A percentile compares a stretch with the other conserved stretches of the same genome.
Evolutionary conservation across 1,140 invertebrate species (phyloP).

Genomic region (Ceratosolen fusciceps): DNA sequence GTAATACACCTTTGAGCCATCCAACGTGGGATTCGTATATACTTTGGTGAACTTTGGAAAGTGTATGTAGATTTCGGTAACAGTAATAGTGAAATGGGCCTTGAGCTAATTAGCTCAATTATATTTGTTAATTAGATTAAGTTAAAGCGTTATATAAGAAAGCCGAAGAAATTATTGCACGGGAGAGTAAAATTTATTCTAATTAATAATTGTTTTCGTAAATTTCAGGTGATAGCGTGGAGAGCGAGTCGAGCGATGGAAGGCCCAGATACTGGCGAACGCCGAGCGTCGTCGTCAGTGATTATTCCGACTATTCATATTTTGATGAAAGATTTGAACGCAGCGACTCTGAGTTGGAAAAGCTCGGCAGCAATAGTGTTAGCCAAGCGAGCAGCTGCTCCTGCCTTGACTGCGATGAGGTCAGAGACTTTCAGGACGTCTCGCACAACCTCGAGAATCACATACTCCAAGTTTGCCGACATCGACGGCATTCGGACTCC

Average conservation of each 20-base stretch:
- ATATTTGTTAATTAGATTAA: too few relatives aligned
- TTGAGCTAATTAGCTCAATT: too few relatives aligned
- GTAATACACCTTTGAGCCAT: too few relatives aligned
- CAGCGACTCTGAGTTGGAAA: constrained; percentile 63
- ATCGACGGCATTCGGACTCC: constrained; percentile 65
- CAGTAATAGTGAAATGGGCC: too few relatives aligned
- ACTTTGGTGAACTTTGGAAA: too few relatives aligned
- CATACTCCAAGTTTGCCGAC: constrained; percentile 58
- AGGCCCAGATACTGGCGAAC: constrained; percentile 78
- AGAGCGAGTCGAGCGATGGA: constrained; percentile 71
- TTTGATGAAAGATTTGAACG: constrained; percentile 64
- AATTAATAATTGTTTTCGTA: too few relatives aligned
- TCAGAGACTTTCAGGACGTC: constrained; percentile 58
- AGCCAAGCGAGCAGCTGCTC: constrained; percentile 66
- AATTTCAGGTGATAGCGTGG: constrained; percentile 59
- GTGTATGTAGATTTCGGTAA: too few relatives aligned
- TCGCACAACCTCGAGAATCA: constrained; percentile 45
- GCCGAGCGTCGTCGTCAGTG: constrained; percentile 86
- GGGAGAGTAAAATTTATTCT: too few relatives aligned
- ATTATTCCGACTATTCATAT: constrained; percentile 82
- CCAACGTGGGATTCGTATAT: too few relatives aligned
- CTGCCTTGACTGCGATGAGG: constrained; percentile 65
- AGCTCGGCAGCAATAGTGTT: constrained; percentile 58
- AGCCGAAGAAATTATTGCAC: too few relatives aligned
- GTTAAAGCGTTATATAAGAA: too few relatives aligned